These are phyloP conservation scores for Dendroctonus valens DNA, from an alignment of 1,140 invertebrate species.

Conservation along the genomic window DNA sequence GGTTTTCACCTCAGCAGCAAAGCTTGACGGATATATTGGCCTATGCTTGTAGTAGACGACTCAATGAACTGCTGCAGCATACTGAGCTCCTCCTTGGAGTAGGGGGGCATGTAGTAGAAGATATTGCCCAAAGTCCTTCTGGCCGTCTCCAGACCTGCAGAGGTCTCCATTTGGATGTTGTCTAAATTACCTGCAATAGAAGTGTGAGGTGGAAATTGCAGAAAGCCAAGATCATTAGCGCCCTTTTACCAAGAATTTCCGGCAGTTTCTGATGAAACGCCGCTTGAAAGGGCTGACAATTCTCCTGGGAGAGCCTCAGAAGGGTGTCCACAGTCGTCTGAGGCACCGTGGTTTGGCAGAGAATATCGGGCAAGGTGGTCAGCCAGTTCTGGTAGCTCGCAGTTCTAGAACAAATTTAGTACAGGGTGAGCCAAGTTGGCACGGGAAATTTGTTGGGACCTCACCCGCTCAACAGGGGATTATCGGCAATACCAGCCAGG, in stretches of 20 bases:
- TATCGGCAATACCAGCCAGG: constrained; percentile 51
- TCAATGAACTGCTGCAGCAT: background rate
- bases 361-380: constrained; percentile 37
- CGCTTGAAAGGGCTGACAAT: constrained; percentile 24
- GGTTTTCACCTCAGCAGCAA: background rate
- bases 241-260: constrained; percentile 50
- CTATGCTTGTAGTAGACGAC: background rate
- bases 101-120: constrained; percentile 25
- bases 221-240: background rate
- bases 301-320: constrained; percentile 30
- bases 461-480: constrained; percentile 51
- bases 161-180: constrained; percentile 36
- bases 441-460: constrained; percentile 6
- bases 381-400: constrained; percentile 51
- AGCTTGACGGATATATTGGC: background rate
- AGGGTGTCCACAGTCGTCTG: constrained; percentile 18
- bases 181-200: constrained; percentile 49
- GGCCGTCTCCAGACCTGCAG: constrained; percentile 6
- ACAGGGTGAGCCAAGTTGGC: background rate
- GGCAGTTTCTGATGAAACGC: constrained; percentile 45
- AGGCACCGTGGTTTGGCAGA: constrained; percentile 24
- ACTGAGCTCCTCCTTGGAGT: background rate
- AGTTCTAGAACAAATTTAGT: background rate
- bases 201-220: background rate
- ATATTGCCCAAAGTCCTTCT: constrained; percentile 32